These are phyloP conservation scores for Diuraphis noxia DNA, from an alignment of 1,140 invertebrate genomes.

Conservation along the genomic window DNA sequence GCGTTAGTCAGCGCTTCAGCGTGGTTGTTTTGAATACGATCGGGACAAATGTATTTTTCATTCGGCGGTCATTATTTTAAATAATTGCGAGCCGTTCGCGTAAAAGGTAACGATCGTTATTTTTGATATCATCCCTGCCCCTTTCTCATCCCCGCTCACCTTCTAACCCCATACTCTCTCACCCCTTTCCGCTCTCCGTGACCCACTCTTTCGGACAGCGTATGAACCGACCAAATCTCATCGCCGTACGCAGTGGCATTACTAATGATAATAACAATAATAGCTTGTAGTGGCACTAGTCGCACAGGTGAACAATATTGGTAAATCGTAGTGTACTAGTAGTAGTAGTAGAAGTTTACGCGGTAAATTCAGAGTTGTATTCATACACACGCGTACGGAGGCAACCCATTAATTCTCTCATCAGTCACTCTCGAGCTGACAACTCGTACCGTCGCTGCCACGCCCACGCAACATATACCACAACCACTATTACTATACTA, in stretches of 20 bases:
- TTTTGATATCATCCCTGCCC: background rate
- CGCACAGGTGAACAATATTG: background rate
- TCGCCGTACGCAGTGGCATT: background rate
- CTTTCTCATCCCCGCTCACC: background rate
- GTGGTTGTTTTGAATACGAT: background rate
- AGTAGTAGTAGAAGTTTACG: background rate
- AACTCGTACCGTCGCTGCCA: background rate
- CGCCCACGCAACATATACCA: background rate
- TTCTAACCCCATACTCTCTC: no score
- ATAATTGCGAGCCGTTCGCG: background rate
- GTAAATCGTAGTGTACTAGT: background rate
- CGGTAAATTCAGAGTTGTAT: background rate
- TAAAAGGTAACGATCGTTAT: constrained; percentile 14
- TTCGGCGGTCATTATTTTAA: constrained; percentile 1
- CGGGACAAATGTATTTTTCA: background rate
- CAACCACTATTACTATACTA: background rate
- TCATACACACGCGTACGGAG: background rate
- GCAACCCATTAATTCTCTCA: constrained; percentile 15
- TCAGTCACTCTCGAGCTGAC: constrained; percentile 30
- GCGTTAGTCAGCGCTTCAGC: background rate
- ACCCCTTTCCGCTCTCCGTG: background rate
- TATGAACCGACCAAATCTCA: constrained; percentile 8
- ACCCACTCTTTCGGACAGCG: background rate
- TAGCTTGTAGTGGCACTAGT: background rate
- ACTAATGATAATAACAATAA: background rate